Evolutionary conservation across 2,797 vertebrate genomes (phyloP), one percentile per base, ranked within the genome.

Genomic region (Dermochelys coriacea): DNA sequence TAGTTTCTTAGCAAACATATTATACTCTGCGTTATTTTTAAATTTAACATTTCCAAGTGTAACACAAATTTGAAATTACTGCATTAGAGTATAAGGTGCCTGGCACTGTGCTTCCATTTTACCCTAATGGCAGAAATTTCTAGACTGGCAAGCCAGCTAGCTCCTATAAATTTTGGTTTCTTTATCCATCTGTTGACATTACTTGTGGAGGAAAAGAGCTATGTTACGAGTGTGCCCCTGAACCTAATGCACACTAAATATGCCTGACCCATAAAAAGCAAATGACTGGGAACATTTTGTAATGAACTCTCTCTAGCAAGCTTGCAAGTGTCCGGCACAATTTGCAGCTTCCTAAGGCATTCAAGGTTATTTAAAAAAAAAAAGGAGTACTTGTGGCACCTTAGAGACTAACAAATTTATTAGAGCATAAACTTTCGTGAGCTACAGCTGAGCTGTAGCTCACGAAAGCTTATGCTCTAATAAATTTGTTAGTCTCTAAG

Each of bases 301-400:
- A 95, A 93, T 81, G 23, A 55, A 31, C 37, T 84, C 52, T 27
- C 34, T 89, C 94, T 79, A 88, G 75, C 86, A 84, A 93, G 77
- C 91, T 93, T 95, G 47, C 52, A 94, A 95, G 31, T 2, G 1
- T 47, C 50, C 95, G 75, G 75, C 79, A 92, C 2, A 91, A 78
- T 85, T 80, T 93, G 84, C 75, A 93, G 68, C 55, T 96, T 94
- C 0, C 0, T 84, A 88, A 91, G 16, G 16, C 77, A 59, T 90
- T 95, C 82, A 95, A 93, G 94, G 94, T 97, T 82, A 84, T 84
- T 79, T 5, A 4, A 94, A n/a, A n/a, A n/a, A n/a, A n/a, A n/a
- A n/a, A n/a, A n/a, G n/a, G n/a, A n/a, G n/a, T n/a, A n/a, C n/a
- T n/a, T n/a, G n/a, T n/a, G n/a, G n/a, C n/a, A n/a, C n/a, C n/a